A percentile compares a stretch with the other conserved stretches of the same genome.
Evolutionary conservation across 2,113 vertebrate species (phyloP).

Genomic region (Odocoileus hemionus): DNA sequence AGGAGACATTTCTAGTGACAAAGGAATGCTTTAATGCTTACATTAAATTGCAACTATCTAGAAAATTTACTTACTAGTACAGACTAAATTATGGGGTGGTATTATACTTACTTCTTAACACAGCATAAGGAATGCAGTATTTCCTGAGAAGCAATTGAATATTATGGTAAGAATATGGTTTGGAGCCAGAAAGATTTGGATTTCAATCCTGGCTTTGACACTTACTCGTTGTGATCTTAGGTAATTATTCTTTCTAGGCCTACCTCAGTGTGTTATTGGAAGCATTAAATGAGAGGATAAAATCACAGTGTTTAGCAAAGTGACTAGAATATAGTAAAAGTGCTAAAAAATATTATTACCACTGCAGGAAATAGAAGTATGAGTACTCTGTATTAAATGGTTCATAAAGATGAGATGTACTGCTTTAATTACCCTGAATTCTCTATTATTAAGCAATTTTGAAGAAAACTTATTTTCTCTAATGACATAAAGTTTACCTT

Average conservation of each 20-base stretch:
- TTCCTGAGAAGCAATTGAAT: neutral
- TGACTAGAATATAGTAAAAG: neutral
- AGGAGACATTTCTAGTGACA: neutral
- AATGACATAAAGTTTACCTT: neutral
- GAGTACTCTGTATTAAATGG: neutral
- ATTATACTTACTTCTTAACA: neutral
- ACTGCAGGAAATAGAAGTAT: neutral
- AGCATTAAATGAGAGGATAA: slow-evolving; percentile 13
- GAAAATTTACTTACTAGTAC: neutral
- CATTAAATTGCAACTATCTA: neutral
- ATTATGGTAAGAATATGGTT: neutral
- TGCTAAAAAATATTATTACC: neutral
- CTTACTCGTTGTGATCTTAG: neutral
- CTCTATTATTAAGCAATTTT: neutral
- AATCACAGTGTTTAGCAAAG: neutral
- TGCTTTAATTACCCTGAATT: slow-evolving; percentile 18
- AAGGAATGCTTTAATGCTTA: neutral
- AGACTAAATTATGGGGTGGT: neutral
- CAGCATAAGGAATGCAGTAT: neutral
- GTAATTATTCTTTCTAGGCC: neutral
- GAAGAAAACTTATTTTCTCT: slow-evolving; percentile 14
- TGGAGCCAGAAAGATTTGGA: neutral
- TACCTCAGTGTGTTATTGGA: neutral
- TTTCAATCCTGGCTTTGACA: slow-evolving; percentile 21
- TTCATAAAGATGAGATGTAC: neutral